These are phyloP conservation scores for Parnassius glacialis DNA, from an alignment of 2,888 invertebrate genomes.

Conservation along the genomic window DNA sequence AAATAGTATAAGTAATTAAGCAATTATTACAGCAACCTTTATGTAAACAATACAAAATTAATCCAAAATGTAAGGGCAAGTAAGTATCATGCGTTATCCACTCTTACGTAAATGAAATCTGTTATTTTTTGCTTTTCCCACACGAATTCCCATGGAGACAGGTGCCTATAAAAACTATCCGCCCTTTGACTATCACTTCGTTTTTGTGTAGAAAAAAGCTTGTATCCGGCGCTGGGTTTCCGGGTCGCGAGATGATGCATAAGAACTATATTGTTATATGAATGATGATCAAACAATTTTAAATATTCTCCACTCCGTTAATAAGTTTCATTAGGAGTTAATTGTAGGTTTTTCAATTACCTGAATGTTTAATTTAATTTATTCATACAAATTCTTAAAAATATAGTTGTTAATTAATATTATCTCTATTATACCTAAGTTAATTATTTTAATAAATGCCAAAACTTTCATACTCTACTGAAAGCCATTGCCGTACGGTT, in stretches of 20 bases:
- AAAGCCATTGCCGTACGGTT: no score
- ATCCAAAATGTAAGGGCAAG: no score
- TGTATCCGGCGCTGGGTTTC: conserved; percentile 69
- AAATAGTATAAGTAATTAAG: no score
- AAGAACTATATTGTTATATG: conserved; percentile 50
- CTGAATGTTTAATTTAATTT: background rate
- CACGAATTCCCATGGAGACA: conserved; percentile 65
- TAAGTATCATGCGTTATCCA: background rate
- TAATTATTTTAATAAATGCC: no score
- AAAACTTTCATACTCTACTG: no score
- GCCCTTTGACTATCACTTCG: conserved; percentile 61
- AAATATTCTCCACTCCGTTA: conserved; percentile 36
- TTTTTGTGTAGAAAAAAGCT: conserved; percentile 64
- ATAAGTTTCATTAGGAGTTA: background rate
- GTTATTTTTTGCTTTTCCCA: conserved; percentile 47
- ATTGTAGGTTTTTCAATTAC: background rate
- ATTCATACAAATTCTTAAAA: no score
- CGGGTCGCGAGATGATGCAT: conserved; percentile 54
- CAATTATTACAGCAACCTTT: no score
- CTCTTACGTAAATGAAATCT: conserved; percentile 39
- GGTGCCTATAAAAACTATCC: conserved; percentile 67
- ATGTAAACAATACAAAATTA: no score
- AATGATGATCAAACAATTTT: conserved; percentile 63
- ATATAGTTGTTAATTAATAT: no score
- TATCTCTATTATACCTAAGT: no score